A percentile compares a stretch with the other conserved stretches of the same genome.
Evolutionary conservation across 2,888 invertebrate genomes (phyloP).

Genomic region (Syrista parreyssii): DNA sequence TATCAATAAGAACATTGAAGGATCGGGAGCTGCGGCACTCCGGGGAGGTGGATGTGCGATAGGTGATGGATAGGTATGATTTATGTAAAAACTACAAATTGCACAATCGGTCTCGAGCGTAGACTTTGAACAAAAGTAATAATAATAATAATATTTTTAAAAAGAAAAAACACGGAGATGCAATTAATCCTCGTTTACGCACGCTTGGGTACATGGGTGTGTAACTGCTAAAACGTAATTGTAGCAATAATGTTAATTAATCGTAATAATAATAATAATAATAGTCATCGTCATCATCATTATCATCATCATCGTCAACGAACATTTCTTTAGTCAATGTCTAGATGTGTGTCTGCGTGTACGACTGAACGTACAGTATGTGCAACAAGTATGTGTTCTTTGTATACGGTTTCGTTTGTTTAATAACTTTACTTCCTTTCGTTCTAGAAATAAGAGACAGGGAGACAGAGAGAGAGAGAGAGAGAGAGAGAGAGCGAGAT

Average conservation of each 20-base stretch:
- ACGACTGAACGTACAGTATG: neutral
- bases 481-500: too few relatives aligned
- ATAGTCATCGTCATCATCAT: constrained; percentile 13
- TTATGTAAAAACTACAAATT: constrained; percentile 43
- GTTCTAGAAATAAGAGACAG: neutral
- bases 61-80: neutral
- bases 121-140: constrained; percentile 27
- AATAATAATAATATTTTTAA: neutral
- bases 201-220: neutral
- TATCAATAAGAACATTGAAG: neutral
- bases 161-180: neutral
- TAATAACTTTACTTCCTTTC: neutral
- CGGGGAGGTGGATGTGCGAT: too few relatives aligned
- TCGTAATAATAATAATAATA: constrained; percentile 1
- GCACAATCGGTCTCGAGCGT: constrained; percentile 55
- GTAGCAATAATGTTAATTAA: neutral
- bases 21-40: neutral
- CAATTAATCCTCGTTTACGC: constrained; percentile 2
- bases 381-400: neutral
- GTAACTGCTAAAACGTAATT: neutral
- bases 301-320: constrained; percentile 21
- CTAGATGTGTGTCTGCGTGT: neutral
- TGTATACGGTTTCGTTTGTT: neutral
- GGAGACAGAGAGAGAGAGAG: neutral
- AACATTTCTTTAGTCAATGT: neutral